phyloP scores from a whole-genome alignment of 2,888 invertebrate genomes.

The Bedellia somnulentella region DNA sequence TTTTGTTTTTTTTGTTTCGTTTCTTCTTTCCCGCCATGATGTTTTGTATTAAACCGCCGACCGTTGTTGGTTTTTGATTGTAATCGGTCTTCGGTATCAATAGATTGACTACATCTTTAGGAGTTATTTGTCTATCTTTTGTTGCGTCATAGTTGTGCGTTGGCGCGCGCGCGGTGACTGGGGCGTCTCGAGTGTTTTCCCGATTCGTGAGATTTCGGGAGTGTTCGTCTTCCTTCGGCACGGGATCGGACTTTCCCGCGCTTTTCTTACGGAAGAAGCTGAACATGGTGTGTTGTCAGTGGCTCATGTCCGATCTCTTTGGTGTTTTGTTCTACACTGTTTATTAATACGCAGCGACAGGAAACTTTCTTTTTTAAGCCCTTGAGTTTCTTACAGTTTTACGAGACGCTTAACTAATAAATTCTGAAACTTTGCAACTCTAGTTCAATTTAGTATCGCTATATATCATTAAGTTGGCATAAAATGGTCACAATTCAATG shows the following conservation, averaged over 20 bases:
- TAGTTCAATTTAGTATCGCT: too few relatives aligned
- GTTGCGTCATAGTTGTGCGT: slow-evolving; percentile 27
- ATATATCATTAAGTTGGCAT: too few relatives aligned
- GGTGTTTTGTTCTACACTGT: slow-evolving; percentile 22
- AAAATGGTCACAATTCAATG: too few relatives aligned
- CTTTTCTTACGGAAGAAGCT: slow-evolving; percentile 46
- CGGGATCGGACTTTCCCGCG: slow-evolving; percentile 39
- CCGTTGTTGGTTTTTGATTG: slow-evolving; percentile 37
- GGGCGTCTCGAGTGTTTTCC: slow-evolving; percentile 15
- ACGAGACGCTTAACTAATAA: too few relatives aligned
- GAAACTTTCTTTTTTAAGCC: too few relatives aligned
- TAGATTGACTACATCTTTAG: slow-evolving; percentile 52
- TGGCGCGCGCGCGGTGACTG: slow-evolving; percentile 33
- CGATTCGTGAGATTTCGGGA: slow-evolving; percentile 20
- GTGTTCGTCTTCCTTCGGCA: slow-evolving; percentile 18
- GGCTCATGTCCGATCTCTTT: slow-evolving; percentile 25
- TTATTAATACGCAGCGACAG: too few relatives aligned
- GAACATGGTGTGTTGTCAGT: slow-evolving; percentile 34
- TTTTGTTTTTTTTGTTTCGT: slow-evolving; percentile 25
- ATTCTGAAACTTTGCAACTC: too few relatives aligned
- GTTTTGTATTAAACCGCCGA: slow-evolving; percentile 34
- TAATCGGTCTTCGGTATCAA: slow-evolving; percentile 42
- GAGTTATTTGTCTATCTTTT: slow-evolving; percentile 20
- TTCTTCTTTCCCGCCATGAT: slow-evolving; percentile 49
- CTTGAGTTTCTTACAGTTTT: too few relatives aligned